Base-by-base conservation (phyloP, 2,113 vertebrate species). In the Xiphorhynchus elegans region DNA sequence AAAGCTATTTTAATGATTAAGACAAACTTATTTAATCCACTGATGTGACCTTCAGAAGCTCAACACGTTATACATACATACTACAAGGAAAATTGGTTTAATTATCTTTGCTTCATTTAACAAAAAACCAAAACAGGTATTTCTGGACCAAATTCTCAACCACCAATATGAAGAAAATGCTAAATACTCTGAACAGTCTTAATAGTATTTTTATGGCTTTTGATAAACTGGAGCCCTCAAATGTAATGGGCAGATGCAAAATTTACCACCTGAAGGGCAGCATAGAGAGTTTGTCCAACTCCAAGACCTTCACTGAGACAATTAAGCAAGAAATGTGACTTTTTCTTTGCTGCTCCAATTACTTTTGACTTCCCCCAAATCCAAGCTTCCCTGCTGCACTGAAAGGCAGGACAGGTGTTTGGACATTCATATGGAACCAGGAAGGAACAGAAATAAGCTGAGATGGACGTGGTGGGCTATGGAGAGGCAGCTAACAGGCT, bases 171-270 rank as follows among this genome's bases (percentile, higher is more conserved):
- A 94, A 80, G 46, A 80, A 89, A 89, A 87, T 59, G 74, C 46
- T 50, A 87, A 68, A 63, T 73, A 64, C n/a, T 91, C 31, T 40
- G 11, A 76, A 78, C 23, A 81, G 91, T 87, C 74, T 66, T 39
- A 28, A 44, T 39, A 28, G 40, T 49, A 58, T 55, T 90, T 92
- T 60, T 95, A 90, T 92, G 91, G 91, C 94, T 96, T 96, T 94
- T 88, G 52, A 73, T 85, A 92, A 84, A 89, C 53, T 40, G 58
- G 13, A 78, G 80, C 70, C 66, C 69, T 94, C 58, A 58, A 66
- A 29, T 70, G 55, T 73, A 46, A 83, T 7, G 46, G 72, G 66
- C 58, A 89, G 86, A 90, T 63, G 40, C 28, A 90, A 88, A 82
- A 66, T 35, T 77, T 47, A 84, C 47, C 37, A 84, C 37, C 46